Base-by-base conservation (phyloP, 1,140 invertebrate species). In the Muscidifurax raptorellus region DNA sequence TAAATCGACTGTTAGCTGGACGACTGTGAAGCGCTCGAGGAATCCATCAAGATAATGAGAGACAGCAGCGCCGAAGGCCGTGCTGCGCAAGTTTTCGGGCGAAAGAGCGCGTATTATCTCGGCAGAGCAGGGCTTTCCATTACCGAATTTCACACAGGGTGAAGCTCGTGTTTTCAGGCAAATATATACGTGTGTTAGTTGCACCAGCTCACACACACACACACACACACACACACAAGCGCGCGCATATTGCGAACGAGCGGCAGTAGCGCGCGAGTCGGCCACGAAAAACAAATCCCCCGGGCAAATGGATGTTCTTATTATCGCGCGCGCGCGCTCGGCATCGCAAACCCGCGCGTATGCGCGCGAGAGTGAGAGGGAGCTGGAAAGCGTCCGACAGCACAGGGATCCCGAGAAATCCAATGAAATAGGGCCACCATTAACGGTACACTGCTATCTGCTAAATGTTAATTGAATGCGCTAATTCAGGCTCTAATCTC, bases 381-480 rank as follows among this genome's bases (percentile, higher is more conserved):
- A 36, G 52, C 9, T 30, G n/a, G 59, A 67, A 67, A 44, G 12
- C 52, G 32, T 52, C 28, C 67, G 69, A 64, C 71, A 67, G 27
- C 40, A n/a, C 36, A 67, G 71, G 79, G 79, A 76, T 77, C 71
- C 84, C 84, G 85, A 87, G 88, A 89, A 91, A 90, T 90, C 88
- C 87, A 87, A 88, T 90, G 88, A 91, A 91, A 90, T 90, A 90
- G 90, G 82, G 86, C 85, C 84, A 79, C 84, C 87, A 87, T 87
- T 87, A 88, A 82, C 76, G 88, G 86, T 83, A 84, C 79, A 67
- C 80, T 83, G 75, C 81, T 83, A 86, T 85, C 82, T 88, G 88
- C 88, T 91, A 90, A 90, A 91, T 86, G 90, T 91, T 92, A 92
- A 92, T 92, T 92, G 90, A 92, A 91, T 91, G 86, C 89, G 90